Evolutionary conservation across 2,797 vertebrate genomes (phyloP).

Genomic region (Enteromius mattozi): DNA sequence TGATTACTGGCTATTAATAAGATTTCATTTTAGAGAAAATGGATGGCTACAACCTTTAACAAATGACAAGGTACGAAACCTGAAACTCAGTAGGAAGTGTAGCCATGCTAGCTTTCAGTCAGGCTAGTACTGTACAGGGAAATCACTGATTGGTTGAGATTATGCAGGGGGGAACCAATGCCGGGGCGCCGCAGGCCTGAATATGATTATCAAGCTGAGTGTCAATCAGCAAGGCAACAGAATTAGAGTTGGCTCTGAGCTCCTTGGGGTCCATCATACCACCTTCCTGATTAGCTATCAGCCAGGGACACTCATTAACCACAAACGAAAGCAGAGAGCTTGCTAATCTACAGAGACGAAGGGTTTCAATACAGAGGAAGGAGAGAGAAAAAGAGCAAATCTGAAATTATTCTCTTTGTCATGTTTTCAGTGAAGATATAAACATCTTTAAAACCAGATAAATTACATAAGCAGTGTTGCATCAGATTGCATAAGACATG

Average conservation of each 20-base stretch:
- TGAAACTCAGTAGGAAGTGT: constrained; percentile 36
- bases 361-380: neutral
- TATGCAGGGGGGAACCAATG: constrained; percentile 51
- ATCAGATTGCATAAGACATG: neutral
- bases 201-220: constrained; percentile 64
- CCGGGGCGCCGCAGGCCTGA: constrained; percentile 58
- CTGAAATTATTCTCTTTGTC: neutral
- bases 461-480: neutral
- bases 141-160: constrained; percentile 49
- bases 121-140: constrained; percentile 24
- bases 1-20: constrained; percentile 16
- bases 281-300: constrained; percentile 30
- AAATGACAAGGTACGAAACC: constrained; percentile 27
- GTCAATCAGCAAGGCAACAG: constrained; percentile 65
- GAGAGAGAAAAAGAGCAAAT: neutral
- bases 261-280: constrained; percentile 41
- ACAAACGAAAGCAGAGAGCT: constrained; percentile 16
- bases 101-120: constrained; percentile 34
- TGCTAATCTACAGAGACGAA: constrained; percentile 39
- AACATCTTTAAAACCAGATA: neutral
- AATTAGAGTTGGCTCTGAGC: constrained; percentile 49
- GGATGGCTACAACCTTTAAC: constrained; percentile 10
- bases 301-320: constrained; percentile 50
- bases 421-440: neutral
- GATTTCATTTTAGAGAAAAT: constrained; percentile 13